Evolutionary conservation across 2,888 invertebrate species (phyloP).

Genomic region (Pachymerium ferrugineum): DNA sequence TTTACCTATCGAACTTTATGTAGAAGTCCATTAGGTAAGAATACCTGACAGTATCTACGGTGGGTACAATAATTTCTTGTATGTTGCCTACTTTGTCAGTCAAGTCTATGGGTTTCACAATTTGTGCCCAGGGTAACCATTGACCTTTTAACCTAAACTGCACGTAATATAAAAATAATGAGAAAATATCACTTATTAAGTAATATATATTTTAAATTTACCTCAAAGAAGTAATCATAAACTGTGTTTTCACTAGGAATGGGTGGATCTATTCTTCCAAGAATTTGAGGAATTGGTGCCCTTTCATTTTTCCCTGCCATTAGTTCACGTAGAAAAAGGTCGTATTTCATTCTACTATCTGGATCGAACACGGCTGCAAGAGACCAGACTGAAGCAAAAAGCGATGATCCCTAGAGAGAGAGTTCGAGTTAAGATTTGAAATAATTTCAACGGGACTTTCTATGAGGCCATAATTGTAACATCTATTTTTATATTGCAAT

Average conservation of each 20-base stretch:
- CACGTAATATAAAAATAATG: background rate
- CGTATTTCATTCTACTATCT: conserved; percentile 67
- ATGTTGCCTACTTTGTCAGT: conserved; percentile 45
- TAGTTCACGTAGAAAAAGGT: conserved; percentile 61
- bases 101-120: conserved; percentile 60
- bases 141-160: conserved; percentile 70
- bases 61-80: conserved; percentile 50
- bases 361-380: conserved; percentile 72
- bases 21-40: conserved; percentile 49
- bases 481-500: no score
- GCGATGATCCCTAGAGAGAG: conserved; percentile 62
- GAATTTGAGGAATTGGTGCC: conserved; percentile 54
- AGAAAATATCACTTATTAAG: no score
- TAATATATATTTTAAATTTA: no score
- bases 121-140: conserved; percentile 82
- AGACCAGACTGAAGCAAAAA: conserved; percentile 75
- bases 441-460: no score
- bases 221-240: conserved; percentile 72
- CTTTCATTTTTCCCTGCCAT: conserved; percentile 44
- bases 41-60: conserved; percentile 51
- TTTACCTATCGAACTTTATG: conserved; percentile 46
- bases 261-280: conserved; percentile 67
- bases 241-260: conserved; percentile 69
- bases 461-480: no score
- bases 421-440: no score